Conservation (phyloP, 2,797 vertebrate species). For the Leptatherina wallacei region DNA sequence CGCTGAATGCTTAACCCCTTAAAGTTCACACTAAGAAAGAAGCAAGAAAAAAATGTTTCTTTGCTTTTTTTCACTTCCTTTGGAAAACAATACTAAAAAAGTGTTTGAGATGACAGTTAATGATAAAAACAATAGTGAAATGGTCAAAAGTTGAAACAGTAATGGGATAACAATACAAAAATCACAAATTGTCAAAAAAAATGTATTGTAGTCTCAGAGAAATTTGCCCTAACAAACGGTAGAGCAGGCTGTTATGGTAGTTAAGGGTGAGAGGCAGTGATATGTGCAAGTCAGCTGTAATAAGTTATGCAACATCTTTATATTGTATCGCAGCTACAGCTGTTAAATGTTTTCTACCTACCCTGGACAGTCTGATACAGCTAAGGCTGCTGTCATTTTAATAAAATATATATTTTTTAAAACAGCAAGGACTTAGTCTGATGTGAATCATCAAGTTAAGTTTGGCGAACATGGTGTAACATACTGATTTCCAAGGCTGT, state of each 20-base stretch:
- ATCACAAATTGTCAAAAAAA: too few species aligned
- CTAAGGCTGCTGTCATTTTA: conserved; percentile 13
- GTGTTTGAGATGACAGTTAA: too few species aligned
- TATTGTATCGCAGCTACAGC: conserved; percentile 9
- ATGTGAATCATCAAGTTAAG: conserved; percentile 57
- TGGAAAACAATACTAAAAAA: too few species aligned
- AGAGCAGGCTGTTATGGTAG: conserved; percentile 15
- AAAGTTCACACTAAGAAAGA: too few species aligned
- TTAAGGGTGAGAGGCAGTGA: conserved; percentile 28
- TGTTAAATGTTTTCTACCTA: conserved; percentile 4
- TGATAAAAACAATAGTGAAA: too few species aligned
- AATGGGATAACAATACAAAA: too few species aligned
- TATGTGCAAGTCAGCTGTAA: conserved; percentile 38
- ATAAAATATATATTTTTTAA: conserved; percentile 9
- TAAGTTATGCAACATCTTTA: conserved; percentile 41
- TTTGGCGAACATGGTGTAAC: conserved; percentile 54
- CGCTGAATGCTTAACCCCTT: conserved; percentile 36
- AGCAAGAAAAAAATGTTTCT: too few species aligned
- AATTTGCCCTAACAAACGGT: too few species aligned
- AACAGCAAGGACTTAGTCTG: conserved; percentile 24
- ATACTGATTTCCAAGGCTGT: conserved; percentile 58
- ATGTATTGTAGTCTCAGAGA: too few species aligned
- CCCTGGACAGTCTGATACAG: conserved; percentile 7
- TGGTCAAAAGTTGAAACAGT: too few species aligned
- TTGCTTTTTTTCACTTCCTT: too few species aligned